These are phyloP conservation scores for Bergia sp. DNA, from an alignment of 92 coral and sea anemone genomes.

Conservation along the genomic window DNA sequence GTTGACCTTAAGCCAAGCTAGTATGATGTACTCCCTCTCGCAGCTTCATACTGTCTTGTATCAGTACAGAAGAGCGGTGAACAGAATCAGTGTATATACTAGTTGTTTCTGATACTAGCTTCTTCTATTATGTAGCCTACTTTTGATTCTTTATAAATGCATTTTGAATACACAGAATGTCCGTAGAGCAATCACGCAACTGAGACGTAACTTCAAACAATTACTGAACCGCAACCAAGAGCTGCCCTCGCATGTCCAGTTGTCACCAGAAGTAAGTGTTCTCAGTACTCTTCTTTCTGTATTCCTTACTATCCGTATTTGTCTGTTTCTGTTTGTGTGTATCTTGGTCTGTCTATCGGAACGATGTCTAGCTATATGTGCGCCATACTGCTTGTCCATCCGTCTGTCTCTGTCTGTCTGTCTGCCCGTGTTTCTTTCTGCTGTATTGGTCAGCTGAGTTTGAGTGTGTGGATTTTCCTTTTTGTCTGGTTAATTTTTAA, in stretches of 20 bases:
- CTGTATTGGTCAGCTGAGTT: too few species aligned
- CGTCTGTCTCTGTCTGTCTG: neutral
- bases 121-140: too few species aligned
- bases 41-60: neutral
- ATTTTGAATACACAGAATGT: slow-evolving; percentile 62
- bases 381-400: neutral
- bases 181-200: slow-evolving; percentile 77
- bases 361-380: neutral
- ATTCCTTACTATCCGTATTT: neutral
- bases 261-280: slow-evolving; percentile 71
- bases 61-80: neutral
- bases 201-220: slow-evolving; percentile 88
- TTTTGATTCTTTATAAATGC: neutral
- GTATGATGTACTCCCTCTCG: neutral
- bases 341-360: neutral
- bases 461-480: too few species aligned
- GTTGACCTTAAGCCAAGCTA: too few species aligned
- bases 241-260: slow-evolving; percentile 85
- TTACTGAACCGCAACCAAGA: slow-evolving; percentile 77
- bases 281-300: neutral
- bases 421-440: neutral
- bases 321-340: neutral
- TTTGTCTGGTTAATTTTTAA: too few species aligned
- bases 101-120: neutral
- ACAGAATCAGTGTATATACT: neutral